Evolutionary conservation across 2,113 vertebrate species (phyloP).

Genomic region (Eurypyga helias): DNA sequence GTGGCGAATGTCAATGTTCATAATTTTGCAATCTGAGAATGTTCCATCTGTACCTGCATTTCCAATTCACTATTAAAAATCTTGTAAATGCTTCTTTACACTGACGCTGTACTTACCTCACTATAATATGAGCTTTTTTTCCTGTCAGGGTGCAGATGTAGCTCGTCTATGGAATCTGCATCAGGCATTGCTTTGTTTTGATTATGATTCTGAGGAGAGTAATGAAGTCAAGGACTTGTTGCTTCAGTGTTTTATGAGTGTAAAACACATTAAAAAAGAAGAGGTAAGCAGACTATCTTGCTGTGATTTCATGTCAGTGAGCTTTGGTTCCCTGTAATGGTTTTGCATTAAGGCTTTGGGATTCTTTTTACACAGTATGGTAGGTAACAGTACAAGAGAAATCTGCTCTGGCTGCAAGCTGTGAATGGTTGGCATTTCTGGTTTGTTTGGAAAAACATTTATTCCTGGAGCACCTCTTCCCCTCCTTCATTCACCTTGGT

Average conservation of each 20-base stretch:
- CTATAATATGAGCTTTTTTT: background rate
- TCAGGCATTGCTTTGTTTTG: constrained; percentile 81
- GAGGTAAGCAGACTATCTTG: constrained; percentile 75
- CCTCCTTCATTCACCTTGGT: background rate
- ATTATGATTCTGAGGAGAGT: constrained; percentile 84
- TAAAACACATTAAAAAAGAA: constrained; percentile 83
- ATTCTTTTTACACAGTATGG: background rate
- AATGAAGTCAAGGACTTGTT: constrained; percentile 84
- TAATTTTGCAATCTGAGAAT: background rate
- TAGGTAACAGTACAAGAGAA: background rate
- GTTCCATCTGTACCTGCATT: background rate
- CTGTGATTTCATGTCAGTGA: background rate
- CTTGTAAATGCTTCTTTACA: background rate
- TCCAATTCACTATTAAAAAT: background rate
- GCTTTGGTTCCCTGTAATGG: background rate
- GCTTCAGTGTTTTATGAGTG: constrained; percentile 85
- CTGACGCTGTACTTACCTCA: background rate
- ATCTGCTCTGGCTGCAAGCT: background rate
- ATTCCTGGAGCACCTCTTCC: background rate
- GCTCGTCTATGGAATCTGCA: constrained; percentile 85
- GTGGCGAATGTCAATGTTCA: background rate
- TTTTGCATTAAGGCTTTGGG: background rate
- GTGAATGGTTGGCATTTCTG: background rate
- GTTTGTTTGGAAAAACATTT: background rate
- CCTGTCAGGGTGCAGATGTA: constrained; percentile 81